Evolutionary conservation across 2,888 invertebrate species (phyloP), one percentile per base, ranked within the genome.

Genomic region (Microchrysa polita): DNA sequence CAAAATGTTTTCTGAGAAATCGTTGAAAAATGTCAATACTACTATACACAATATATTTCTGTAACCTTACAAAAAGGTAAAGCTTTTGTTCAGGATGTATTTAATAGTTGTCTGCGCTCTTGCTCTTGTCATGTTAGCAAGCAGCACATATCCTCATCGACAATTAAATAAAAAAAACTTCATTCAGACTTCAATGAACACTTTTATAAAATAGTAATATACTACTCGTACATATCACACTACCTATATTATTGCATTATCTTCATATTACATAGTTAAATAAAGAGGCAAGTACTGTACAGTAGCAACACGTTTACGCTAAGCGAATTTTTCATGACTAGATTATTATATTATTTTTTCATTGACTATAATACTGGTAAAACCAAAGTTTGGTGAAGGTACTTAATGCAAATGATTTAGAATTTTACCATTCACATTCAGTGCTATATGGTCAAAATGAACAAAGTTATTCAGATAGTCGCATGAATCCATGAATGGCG

Each of bases 1-100:
- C 1, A 14, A 10, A 60, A 5, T 34, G 27, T 12, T 10, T 63
- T 63, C 61, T 63, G 16, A 63, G 61, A 63, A 63, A 22, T 40
- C 18, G n/a, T 4, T 40, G 5, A 63, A 16, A n/a, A 16, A 7
- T 40, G 40, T 60, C n/a, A 60, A 27, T 60, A 60, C 60, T 16
- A 4, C 4, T 9, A 57, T 20, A 7, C 23, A 14, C 22, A 53
- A 2, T n/a, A n/a, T n/a, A n/a, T n/a, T n/a, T n/a, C 57, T 22
- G 57, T 5, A 16, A 57, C 5, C 27, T 5, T 5, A 2, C 7
- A 34, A 34, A 34, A 2, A 34, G 27, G 27, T 34, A 34, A 34
- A 34, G 27, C 27, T 34, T 34, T 34, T 57, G 18, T 57, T 57
- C 12, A 57, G 22, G 12, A 60, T 5, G 22, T 55, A 5, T 34